These are phyloP conservation scores for Dromiciops gliroides DNA, from an alignment of 2,113 vertebrate species.

Conservation along the genomic window DNA sequence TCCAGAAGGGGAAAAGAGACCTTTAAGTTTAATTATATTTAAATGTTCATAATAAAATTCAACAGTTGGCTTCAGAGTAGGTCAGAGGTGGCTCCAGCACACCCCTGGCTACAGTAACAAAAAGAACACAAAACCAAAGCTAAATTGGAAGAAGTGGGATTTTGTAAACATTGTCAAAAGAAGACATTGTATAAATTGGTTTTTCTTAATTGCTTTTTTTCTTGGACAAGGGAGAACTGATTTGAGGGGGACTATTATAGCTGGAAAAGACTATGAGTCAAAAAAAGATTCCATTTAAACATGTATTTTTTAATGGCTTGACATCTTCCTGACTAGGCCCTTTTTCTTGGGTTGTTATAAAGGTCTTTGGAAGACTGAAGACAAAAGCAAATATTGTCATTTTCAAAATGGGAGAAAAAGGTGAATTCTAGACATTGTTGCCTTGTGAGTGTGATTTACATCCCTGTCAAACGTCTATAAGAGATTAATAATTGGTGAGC, in stretches of 20 bases:
- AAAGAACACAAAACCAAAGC: background rate
- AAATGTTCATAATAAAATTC: background rate
- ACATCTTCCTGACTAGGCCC: background rate
- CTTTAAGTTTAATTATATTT: background rate
- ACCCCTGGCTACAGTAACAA: background rate
- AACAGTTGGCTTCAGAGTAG: background rate
- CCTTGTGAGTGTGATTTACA: background rate
- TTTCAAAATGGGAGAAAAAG: background rate
- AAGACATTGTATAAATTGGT: background rate
- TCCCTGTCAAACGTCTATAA: background rate
- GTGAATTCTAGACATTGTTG: background rate
- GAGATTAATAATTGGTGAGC: background rate
- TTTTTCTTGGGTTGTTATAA: background rate
- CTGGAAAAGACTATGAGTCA: background rate
- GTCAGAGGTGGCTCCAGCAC: background rate
- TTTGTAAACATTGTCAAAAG: background rate
- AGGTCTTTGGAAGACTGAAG: background rate
- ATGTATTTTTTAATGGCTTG: background rate
- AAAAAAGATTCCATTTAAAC: background rate
- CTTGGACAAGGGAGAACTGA: background rate
- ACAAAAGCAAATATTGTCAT: background rate
- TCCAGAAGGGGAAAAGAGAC: background rate
- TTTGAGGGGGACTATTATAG: background rate
- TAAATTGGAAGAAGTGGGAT: background rate
- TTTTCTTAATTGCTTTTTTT: background rate